A percentile compares a stretch with the other conserved stretches of the same genome.
phyloP scores from a whole-genome alignment of 2,797 vertebrate genomes.

The Pseudochirops corinnae region DNA sequence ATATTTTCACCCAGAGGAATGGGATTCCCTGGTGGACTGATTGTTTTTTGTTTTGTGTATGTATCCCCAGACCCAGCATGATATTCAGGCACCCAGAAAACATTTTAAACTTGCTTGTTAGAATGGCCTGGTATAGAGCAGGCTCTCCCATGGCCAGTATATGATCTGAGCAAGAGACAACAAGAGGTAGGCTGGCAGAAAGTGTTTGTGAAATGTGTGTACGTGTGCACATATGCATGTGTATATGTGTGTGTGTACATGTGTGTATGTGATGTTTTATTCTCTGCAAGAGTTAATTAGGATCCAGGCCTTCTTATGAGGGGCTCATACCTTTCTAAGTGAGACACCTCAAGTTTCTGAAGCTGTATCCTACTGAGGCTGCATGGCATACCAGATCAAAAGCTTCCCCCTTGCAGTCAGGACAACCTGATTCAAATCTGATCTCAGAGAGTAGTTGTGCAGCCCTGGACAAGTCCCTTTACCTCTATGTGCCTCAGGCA shows the following conservation, averaged over 20 bases:
- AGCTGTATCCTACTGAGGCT: neutral
- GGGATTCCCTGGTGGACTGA: neutral
- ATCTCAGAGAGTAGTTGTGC: neutral
- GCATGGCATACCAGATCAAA: neutral
- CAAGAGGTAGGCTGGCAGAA: neutral
- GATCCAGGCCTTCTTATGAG: neutral
- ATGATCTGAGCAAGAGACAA: constrained; percentile 19
- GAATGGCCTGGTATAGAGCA: neutral
- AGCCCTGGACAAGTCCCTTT: neutral
- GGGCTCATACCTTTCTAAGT: constrained; percentile 36
- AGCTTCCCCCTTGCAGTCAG: neutral
- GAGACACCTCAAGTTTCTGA: neutral
- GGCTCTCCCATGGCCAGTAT: neutral
- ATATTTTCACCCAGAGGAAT: neutral
- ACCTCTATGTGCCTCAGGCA: neutral
- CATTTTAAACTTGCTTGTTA: neutral
- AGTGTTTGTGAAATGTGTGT: neutral
- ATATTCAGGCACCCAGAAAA: neutral
- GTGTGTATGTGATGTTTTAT: neutral
- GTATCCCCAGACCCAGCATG: neutral
- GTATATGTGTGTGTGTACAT: neutral
- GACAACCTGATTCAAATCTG: neutral
- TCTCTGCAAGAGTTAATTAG: constrained; percentile 31
- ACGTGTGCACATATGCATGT: no score
- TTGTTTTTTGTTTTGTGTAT: neutral